These are phyloP conservation scores for Neodon shergylaensis DNA, from an alignment of 2,113 vertebrate genomes.

Conservation along the genomic window DNA sequence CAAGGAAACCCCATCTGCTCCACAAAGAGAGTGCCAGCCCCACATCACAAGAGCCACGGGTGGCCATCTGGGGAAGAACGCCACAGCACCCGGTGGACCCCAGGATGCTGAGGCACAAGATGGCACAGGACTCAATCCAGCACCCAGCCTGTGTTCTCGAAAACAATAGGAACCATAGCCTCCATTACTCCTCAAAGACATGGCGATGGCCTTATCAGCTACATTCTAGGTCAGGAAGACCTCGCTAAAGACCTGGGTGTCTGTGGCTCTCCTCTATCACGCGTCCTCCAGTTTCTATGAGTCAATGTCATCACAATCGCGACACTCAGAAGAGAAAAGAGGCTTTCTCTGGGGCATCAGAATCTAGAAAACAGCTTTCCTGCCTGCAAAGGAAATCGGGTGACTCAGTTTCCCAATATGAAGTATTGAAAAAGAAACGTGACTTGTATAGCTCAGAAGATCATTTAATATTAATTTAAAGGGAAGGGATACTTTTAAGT, in stretches of 20 bases:
- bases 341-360: background rate
- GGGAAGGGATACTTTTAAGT: constrained; percentile 17
- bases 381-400: background rate
- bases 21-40: constrained; percentile 12
- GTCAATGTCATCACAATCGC: background rate
- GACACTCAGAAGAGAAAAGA: background rate
- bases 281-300: background rate
- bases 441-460: background rate
- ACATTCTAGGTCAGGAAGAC: background rate
- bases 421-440: background rate
- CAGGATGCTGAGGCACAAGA: constrained; percentile 11
- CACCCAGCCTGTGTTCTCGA: background rate
- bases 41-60: constrained; percentile 13
- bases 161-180: background rate
- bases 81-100: constrained; percentile 14
- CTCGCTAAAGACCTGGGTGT: accelerated
- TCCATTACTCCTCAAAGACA: background rate
- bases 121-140: background rate
- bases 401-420: background rate
- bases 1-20: constrained; percentile 46
- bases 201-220: background rate
- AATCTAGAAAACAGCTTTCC: background rate
- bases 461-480: background rate
- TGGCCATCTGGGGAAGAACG: constrained; percentile 51
- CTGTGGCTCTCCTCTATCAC: background rate